Conservation (phyloP, 2,113 vertebrate species). For the Rhynchomys soricoides region DNA sequence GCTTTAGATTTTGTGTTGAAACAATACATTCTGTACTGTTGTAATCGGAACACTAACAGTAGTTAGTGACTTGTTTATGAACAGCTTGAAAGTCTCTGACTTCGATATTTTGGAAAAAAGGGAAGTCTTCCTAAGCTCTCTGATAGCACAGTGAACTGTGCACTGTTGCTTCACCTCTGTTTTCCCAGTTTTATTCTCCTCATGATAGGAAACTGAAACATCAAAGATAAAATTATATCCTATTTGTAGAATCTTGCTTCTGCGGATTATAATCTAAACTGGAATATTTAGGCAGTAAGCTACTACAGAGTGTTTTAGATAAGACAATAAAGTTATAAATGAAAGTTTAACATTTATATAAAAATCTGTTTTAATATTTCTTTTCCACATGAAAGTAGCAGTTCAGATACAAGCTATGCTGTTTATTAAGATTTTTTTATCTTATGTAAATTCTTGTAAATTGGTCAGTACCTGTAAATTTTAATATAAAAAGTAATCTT, state of each 20-base stretch:
- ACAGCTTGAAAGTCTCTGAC: constrained; percentile 39
- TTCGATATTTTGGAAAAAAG: constrained; percentile 48
- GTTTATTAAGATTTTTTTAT: constrained; percentile 55
- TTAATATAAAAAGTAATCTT: constrained; percentile 74
- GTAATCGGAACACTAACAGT: constrained; percentile 15
- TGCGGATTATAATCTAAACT: constrained; percentile 75
- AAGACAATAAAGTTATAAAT: constrained; percentile 52
- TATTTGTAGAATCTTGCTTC: constrained; percentile 57
- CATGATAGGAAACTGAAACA: constrained; percentile 55
- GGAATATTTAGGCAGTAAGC: constrained; percentile 78
- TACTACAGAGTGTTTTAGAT: constrained; percentile 67
- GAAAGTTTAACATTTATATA: constrained; percentile 68
- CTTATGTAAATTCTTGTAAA: constrained; percentile 84
- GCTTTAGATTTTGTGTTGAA: constrained; percentile 64
- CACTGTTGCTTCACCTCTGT: constrained; percentile 68
- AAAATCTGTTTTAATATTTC: constrained; percentile 73
- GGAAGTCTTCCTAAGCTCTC: constrained; percentile 59
- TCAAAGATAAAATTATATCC: constrained; percentile 70
- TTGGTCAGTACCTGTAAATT: constrained; percentile 75
- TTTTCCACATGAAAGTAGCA: constrained; percentile 60
- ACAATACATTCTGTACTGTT: constrained; percentile 64
- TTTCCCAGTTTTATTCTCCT: constrained; percentile 69
- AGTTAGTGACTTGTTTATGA: constrained; percentile 37
- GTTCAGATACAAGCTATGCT: constrained; percentile 70
- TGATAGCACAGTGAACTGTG: constrained; percentile 69